Evolutionary conservation across 2,888 invertebrate species (phyloP).

Genomic region (Drosophila austrosaltans): DNA sequence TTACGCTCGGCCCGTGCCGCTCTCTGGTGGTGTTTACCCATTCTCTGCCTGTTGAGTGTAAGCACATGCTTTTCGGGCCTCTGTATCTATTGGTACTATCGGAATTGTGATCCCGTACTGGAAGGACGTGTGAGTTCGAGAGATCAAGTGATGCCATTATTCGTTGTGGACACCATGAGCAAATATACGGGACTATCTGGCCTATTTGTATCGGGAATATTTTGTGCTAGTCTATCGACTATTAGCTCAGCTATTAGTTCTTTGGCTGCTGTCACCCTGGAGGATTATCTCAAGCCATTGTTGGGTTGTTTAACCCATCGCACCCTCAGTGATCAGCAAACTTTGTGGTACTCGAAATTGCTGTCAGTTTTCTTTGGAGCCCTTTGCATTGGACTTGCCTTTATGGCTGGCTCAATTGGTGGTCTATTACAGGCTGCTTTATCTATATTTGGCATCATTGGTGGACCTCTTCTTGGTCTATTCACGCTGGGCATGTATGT

Average conservation of each 20-base stretch:
- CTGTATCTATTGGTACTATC: constrained; percentile 93
- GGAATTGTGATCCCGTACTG: constrained; percentile 90
- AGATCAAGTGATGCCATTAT: constrained; percentile 92
- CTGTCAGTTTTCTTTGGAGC: constrained; percentile 90
- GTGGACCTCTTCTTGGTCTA: constrained; percentile 93
- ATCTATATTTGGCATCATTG: constrained; percentile 93
- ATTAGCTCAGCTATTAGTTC: constrained; percentile 96
- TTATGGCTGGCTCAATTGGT: constrained; percentile 91
- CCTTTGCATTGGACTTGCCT: constrained; percentile 91
- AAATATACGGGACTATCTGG: constrained; percentile 92
- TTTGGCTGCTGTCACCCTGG: constrained; percentile 93
- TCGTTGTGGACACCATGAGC: constrained; percentile 90
- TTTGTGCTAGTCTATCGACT: constrained; percentile 95
- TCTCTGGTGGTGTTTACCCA: constrained; percentile 92
- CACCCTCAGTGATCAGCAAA: constrained; percentile 81
- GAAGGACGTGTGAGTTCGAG: constrained; percentile 86
- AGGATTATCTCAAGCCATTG: constrained; percentile 90
- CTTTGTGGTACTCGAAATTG: constrained; percentile 86
- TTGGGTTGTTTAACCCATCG: constrained; percentile 79
- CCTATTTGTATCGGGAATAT: constrained; percentile 94
- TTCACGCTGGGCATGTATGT: constrained; percentile 94
- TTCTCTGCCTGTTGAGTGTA: constrained; percentile 89
- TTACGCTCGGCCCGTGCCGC: constrained; percentile 89
- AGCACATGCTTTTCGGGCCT: constrained; percentile 91
- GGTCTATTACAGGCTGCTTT: constrained; percentile 94